A percentile compares a stretch with the other conserved stretches of the same genome.
phyloP scores from a whole-genome alignment of 1,140 invertebrate species.

The Bombus terrestris region DNA sequence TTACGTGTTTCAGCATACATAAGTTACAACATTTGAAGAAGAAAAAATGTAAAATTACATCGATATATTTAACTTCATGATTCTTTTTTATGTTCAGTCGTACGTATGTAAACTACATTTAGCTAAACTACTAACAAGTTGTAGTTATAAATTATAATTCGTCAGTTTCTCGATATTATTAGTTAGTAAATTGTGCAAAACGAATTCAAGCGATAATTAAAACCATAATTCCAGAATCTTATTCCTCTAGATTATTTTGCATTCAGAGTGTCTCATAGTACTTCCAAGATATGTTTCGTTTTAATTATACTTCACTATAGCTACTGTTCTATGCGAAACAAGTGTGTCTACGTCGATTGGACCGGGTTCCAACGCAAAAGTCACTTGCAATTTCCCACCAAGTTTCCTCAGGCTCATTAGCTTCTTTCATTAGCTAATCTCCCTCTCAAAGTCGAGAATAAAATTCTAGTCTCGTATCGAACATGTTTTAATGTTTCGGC shows the following conservation, averaged over 20 bases:
- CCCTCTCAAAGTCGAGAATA: neutral
- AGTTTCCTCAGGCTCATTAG: conserved; percentile 3
- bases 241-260: neutral
- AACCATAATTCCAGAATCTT: neutral
- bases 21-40: too few species aligned
- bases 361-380: conserved; percentile 5
- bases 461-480: conserved; percentile 3
- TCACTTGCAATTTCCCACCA: conserved; percentile 1
- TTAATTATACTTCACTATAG: neutral
- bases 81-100: too few species aligned
- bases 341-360: conserved; percentile 1
- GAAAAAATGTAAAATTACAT: too few species aligned
- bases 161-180: neutral
- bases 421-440: conserved; percentile 27
- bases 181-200: neutral
- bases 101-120: too few species aligned
- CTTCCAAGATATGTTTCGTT: neutral
- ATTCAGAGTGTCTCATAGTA: neutral
- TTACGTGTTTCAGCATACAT: too few species aligned
- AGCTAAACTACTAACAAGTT: too few species aligned
- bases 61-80: too few species aligned
- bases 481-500: neutral
- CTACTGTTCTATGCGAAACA: conserved; percentile 19
- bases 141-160: too few species aligned
- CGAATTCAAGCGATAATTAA: neutral